Conservation (phyloP, 2,888 invertebrate genomes). For the Branchinecta sandiegonensis region DNA sequence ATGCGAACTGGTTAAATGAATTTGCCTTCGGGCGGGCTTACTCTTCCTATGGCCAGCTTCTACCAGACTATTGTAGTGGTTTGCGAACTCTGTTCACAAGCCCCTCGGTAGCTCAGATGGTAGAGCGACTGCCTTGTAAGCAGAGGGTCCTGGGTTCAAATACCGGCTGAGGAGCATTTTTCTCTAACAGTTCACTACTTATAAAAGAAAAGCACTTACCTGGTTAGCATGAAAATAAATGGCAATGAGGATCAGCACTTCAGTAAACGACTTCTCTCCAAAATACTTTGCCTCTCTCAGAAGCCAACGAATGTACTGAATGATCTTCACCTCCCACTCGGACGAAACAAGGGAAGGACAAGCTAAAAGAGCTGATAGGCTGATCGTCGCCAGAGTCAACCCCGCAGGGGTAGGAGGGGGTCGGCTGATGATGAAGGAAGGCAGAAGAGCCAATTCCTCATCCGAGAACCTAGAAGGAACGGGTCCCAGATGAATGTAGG, state of each 20-base stretch:
- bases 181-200: too few species aligned
- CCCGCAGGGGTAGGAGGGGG: constrained; percentile 82
- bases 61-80: too few species aligned
- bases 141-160: too few species aligned
- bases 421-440: constrained; percentile 70
- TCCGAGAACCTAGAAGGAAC: constrained; percentile 53
- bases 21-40: too few species aligned
- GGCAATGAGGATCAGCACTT: constrained; percentile 87
- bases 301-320: constrained; percentile 57
- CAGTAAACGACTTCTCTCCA: constrained; percentile 55
- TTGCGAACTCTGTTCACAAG: too few species aligned
- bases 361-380: constrained; percentile 83
- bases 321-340: constrained; percentile 54
- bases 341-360: constrained; percentile 70
- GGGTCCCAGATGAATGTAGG: background rate
- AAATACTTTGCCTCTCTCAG: constrained; percentile 79
- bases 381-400: constrained; percentile 78
- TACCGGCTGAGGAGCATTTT: too few species aligned
- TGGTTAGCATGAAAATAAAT: constrained; percentile 87
- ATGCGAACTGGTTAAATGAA: too few species aligned
- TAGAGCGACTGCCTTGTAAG: too few species aligned
- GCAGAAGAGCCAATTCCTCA: constrained; percentile 69
- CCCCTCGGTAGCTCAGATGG: too few species aligned
- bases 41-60: too few species aligned
- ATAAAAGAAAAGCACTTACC: background rate